phyloP scores from a whole-genome alignment of 2,797 vertebrate genomes.

The Spheniscus humboldti region DNA sequence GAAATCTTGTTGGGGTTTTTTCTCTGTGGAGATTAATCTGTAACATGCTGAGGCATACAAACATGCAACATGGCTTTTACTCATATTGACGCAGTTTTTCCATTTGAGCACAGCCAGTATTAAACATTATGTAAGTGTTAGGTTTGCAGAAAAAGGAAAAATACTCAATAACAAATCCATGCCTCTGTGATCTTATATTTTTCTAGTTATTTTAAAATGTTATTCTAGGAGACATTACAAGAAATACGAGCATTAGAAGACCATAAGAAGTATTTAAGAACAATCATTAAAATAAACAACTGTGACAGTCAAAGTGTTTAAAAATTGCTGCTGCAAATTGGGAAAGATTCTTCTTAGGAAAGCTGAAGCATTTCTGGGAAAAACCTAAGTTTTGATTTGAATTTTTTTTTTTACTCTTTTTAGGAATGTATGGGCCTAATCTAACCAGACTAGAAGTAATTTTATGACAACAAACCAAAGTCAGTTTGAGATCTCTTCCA shows the following conservation, averaged over 20 bases:
- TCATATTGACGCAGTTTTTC: not conserved
- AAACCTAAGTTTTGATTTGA: accelerated
- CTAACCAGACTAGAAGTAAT: not conserved
- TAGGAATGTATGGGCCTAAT: not conserved
- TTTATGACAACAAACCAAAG: not conserved
- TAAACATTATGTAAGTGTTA: not conserved
- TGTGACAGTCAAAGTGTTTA: not conserved
- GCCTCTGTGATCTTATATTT: not conserved
- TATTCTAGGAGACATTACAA: not conserved
- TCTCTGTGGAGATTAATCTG: not conserved
- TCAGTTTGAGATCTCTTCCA: not conserved
- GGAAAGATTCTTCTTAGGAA: not conserved
- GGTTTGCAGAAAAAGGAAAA: not conserved
- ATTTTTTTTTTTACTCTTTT: not conserved
- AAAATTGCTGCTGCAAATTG: not conserved
- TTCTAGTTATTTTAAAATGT: not conserved
- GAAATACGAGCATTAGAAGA: not conserved
- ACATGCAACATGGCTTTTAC: not conserved
- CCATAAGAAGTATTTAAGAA: not conserved
- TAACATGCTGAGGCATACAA: not conserved
- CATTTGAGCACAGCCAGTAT: not conserved
- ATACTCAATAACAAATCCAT: not conserved
- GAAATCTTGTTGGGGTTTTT: not conserved
- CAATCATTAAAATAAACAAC: not conserved
- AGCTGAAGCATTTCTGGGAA: not conserved